Percentiles rank a stretch among this genome's conserved stretches.
phyloP scores from a whole-genome alignment of 2,888 invertebrate genomes.

The Lasioglossum lativentre region DNA sequence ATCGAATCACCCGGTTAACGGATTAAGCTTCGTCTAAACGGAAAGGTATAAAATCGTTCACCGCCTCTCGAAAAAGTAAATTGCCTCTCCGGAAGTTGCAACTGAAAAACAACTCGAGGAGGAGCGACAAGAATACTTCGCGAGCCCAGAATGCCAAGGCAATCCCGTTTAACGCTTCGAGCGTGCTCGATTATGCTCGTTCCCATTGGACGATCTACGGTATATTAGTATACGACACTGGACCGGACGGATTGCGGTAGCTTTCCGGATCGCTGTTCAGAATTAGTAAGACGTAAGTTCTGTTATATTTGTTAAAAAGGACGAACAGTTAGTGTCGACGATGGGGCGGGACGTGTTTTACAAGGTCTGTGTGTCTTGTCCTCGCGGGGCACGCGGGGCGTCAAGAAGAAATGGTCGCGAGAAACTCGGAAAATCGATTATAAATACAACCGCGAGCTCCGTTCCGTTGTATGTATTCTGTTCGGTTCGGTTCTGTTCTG shows the following conservation, averaged over 20 bases:
- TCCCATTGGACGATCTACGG: conserved; percentile 4
- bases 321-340: conserved; percentile 80
- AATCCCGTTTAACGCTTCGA: conserved; percentile 12
- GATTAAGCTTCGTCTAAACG: conserved; percentile 11
- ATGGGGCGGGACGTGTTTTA: conserved; percentile 67
- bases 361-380: conserved; percentile 57
- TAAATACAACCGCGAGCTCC: conserved; percentile 56
- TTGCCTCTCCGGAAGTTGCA: not conserved
- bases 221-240: not conserved
- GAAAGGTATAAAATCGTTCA: conserved; percentile 13
- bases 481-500: conserved; percentile 11
- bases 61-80: not conserved
- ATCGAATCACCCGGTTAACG: conserved; percentile 2
- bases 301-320: conserved; percentile 82
- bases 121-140: conserved; percentile 50
- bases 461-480: too few relatives aligned
- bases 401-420: conserved; percentile 65
- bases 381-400: conserved; percentile 54
- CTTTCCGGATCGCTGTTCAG: conserved; percentile 42
- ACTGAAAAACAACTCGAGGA: conserved; percentile 27
- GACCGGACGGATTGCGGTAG: conserved; percentile 40
- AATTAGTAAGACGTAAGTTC: conserved; percentile 76
- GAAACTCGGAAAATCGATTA: conserved; percentile 63
- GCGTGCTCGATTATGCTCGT: not conserved
- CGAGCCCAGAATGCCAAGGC: conserved; percentile 50